A percentile compares a stretch with the other conserved stretches of the same genome.
Conservation (phyloP, 2,797 vertebrate genomes). For the Crocidura indochinensis region DNA sequence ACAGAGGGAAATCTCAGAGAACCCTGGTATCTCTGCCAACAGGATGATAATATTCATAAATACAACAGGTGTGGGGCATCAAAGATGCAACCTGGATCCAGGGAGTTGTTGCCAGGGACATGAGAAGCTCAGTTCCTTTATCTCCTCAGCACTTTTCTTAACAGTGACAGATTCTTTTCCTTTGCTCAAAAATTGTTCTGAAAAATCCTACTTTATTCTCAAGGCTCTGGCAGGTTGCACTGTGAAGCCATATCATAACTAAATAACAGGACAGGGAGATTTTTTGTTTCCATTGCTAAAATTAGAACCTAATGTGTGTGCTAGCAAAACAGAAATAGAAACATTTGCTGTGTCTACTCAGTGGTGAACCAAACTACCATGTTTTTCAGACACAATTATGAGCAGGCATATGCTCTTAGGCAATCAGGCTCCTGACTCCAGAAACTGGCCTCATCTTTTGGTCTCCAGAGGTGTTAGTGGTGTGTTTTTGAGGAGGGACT, state of each 20-base stretch:
- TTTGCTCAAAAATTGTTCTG: slow-evolving; percentile 69
- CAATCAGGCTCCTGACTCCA: slow-evolving; percentile 57
- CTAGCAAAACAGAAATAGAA: slow-evolving; percentile 70
- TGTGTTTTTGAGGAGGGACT: slow-evolving; percentile 3
- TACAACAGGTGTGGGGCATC: neutral
- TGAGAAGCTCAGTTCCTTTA: slow-evolving; percentile 18
- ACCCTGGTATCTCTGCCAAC: neutral
- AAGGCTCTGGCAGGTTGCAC: slow-evolving; percentile 52
- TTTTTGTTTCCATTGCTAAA: slow-evolving; percentile 76
- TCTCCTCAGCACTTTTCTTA: slow-evolving; percentile 43
- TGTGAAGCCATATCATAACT: slow-evolving; percentile 62
- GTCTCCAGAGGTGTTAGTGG: neutral
- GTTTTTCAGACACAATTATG: slow-evolving; percentile 50
- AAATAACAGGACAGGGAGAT: slow-evolving; percentile 72
- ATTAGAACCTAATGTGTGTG: slow-evolving; percentile 66
- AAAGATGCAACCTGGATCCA: neutral
- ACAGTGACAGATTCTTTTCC: slow-evolving; percentile 18
- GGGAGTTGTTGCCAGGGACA: slow-evolving; percentile 72
- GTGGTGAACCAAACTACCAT: slow-evolving; percentile 51
- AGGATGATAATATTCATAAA: neutral
- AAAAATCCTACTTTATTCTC: slow-evolving; percentile 30
- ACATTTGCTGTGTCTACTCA: slow-evolving; percentile 62
- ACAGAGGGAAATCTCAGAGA: no score
- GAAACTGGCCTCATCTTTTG: slow-evolving; percentile 16
- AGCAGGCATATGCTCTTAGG: neutral